phyloP scores from a whole-genome alignment of 1,140 invertebrate genomes.

The Aphidius ervi region DNA sequence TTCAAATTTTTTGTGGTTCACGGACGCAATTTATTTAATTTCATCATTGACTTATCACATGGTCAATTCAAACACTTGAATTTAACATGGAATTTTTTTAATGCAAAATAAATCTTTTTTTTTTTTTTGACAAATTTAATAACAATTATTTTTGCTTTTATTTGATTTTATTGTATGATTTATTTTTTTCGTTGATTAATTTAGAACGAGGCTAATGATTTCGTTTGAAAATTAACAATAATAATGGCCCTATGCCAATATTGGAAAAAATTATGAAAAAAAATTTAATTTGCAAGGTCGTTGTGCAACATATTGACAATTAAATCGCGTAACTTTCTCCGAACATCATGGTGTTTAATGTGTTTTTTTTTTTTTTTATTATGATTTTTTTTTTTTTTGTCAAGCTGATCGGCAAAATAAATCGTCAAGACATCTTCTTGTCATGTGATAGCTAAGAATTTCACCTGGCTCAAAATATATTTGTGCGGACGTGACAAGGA shows the following conservation, averaged over 20 bases:
- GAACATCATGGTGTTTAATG: background rate
- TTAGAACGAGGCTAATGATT: no score
- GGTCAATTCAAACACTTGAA: no score
- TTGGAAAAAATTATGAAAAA: background rate
- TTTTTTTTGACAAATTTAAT: no score
- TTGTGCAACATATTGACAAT: slow-evolving; percentile 21
- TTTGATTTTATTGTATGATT: no score
- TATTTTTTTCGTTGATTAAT: no score
- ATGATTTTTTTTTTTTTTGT: background rate
- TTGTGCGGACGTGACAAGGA: slow-evolving; percentile 15
- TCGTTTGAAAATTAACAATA: background rate
- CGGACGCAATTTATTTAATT: no score
- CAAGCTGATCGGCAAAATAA: no score
- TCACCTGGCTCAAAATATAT: slow-evolving; percentile 18
- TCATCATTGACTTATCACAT: no score
- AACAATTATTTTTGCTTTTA: no score
- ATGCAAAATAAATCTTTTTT: no score
- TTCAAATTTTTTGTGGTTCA: no score
- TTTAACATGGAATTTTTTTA: no score
- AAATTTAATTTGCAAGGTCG: slow-evolving; percentile 17
- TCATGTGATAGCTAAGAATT: slow-evolving; percentile 14
- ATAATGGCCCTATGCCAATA: slow-evolving; percentile 17
- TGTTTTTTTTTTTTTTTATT: slow-evolving; percentile 6
- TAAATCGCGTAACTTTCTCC: slow-evolving; percentile 22
- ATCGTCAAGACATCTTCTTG: background rate